Evolutionary conservation across 2,113 vertebrate species (phyloP), one percentile per base, ranked within the genome.

Genomic region (Mormyrus iriodes): DNA sequence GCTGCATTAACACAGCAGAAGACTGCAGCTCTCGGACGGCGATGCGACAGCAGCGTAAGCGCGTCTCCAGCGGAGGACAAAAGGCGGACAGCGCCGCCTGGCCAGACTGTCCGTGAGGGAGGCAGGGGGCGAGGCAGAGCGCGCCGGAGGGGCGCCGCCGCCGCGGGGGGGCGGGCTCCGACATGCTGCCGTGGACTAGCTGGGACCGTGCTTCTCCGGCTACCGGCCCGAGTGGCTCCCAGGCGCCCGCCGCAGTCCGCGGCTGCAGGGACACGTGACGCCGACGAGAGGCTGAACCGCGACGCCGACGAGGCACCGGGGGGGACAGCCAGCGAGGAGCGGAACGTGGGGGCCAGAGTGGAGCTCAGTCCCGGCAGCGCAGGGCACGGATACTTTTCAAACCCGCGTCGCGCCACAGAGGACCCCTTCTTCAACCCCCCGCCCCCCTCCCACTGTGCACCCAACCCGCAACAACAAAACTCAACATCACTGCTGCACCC

Each of bases 11-110:
- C 94, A 96, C 96, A 96, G 93, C 95, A 94, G 96, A 97, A 97
- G 95, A 96, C 97, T 96, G 97, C 97, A 96, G 96, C 96, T 96
- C 96, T 96, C 95, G 94, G 96, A 97, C 96, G 95, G 95, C 95
- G 95, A 97, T 97, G 97, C 97, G 97, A 97, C 97, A 98, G 97
- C 97, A 97, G 96, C 96, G 95, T 96, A 96, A 96, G 96, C 97
- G 96, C 97, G 96, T 97, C 97, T 95, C 93, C 93, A 96, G 95
- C 97, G 96, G 97, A 97, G 97, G 97, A 98, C 97, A 97, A 98
- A 97, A 96, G 96, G 96, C 97, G 97, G 97, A 96, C 96, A 96
- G 96, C 95, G 96, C 94, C 93, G 94, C 96, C 96, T 95, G 94
- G 95, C 96, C 95, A 94, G 94, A 96, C 96, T 94, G 96, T 95